A percentile compares a stretch with the other conserved stretches of the same genome.
Evolutionary conservation across 2,113 vertebrate species (phyloP).

Genomic region (Desmodus rotundus): DNA sequence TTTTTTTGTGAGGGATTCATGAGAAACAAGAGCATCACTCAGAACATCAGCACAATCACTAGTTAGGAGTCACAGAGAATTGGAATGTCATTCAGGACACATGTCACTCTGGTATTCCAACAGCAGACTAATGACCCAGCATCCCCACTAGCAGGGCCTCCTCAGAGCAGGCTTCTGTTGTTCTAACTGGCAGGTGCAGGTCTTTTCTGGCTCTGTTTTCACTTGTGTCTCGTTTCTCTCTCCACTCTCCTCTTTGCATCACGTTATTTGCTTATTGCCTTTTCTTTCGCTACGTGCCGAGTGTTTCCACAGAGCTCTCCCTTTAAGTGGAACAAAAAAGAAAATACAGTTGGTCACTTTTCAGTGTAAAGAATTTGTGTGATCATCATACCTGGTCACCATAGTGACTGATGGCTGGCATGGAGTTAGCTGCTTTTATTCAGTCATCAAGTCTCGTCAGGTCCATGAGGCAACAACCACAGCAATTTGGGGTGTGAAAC

Average conservation of each 20-base stretch:
- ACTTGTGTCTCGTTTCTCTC: neutral
- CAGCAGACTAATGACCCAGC: neutral
- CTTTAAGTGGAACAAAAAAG: neutral
- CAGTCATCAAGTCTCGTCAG: neutral
- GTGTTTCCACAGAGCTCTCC: neutral
- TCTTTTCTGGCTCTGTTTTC: neutral
- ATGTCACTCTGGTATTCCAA: neutral
- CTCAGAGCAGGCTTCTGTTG: neutral
- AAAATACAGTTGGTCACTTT: neutral
- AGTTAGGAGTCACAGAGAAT: neutral
- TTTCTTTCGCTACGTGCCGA: neutral
- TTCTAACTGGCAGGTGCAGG: neutral
- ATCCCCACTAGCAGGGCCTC: neutral
- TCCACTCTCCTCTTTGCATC: neutral
- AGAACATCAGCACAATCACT: neutral
- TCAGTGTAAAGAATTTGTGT: neutral
- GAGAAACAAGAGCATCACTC: neutral
- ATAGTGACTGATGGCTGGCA: neutral
- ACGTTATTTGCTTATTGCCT: neutral
- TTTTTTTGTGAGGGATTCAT: neutral
- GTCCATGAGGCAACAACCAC: neutral
- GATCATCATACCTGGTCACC: neutral
- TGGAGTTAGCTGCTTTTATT: neutral
- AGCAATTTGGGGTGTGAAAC: neutral
- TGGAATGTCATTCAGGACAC: neutral